Evolutionary conservation across 1,140 invertebrate genomes (phyloP), one percentile per base, ranked within the genome.

Genomic region (Calycopis cecrops): DNA sequence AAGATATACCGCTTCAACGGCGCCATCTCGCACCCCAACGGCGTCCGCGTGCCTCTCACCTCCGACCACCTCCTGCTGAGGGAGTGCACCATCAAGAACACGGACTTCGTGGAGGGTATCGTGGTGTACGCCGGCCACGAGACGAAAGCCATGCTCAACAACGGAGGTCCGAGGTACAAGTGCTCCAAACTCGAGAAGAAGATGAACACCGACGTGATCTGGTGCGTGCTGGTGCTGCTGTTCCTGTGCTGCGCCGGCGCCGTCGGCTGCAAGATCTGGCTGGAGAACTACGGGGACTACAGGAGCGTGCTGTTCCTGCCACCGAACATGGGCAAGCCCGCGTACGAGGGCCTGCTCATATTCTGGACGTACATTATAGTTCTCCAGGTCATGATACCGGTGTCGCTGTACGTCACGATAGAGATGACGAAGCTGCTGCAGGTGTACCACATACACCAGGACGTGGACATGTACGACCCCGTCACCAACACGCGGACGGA

Each of bases 61-160:
- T 98, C 96, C 60, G 96, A 98, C 67, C 98, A 99, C 90, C 90
- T 99, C 59, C 88, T 99, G 56, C 90, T 99, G 35, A 90, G 98
- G 73, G 98, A 98, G 72, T 99, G 97, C 87, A 91, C 96, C 59
- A 90, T 99, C 38, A 97, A 98, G 84, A 99, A 99, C 79, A 91
- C 90, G 18, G 89, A 90, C 62, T 99, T 93, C 82, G 92, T 99
- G 37, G 98, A 99, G 81, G 98, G 98, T 55, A 94, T 99, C 69
- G 97, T 99, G 37, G 94, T 99, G 28, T 99, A 99, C 90, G 96
- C 98, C 57, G 95, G 97, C 63, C 96, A 97, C 85, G 97, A 99
- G 89, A 98, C 97, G 1, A 99, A 99, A 89, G 96, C 97, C 1
- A 97, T 99, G 96, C 91, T 99, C 14, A 99, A 99, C 84, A 99